phyloP scores from a whole-genome alignment of 2,113 vertebrate genomes.

The Lamprotornis superbus region DNA sequence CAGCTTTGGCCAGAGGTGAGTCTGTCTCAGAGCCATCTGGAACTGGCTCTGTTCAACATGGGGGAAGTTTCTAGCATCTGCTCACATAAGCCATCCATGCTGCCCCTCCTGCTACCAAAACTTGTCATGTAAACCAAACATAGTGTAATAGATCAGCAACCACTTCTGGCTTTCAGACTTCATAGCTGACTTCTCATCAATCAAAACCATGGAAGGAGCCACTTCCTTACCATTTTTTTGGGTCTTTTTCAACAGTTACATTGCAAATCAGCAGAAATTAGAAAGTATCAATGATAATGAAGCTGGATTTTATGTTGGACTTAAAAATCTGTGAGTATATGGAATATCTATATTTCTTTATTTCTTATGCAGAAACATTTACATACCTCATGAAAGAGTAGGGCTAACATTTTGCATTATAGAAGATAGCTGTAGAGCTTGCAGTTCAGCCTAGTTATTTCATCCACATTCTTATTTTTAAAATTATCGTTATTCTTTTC shows the following conservation, averaged over 20 bases:
- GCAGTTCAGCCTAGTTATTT: background rate
- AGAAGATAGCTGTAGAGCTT: background rate
- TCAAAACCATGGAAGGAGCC: background rate
- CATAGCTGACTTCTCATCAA: background rate
- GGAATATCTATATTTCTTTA: background rate
- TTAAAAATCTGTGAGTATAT: background rate
- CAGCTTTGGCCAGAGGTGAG: background rate
- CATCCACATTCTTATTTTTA: background rate
- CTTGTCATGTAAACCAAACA: background rate
- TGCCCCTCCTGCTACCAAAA: background rate
- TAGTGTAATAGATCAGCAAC: background rate
- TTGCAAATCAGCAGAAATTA: background rate
- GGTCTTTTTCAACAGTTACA: background rate
- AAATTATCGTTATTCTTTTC: background rate
- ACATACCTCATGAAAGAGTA: background rate
- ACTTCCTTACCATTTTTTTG: background rate
- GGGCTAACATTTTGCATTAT: background rate
- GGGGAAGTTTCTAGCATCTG: background rate
- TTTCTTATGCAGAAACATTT: background rate
- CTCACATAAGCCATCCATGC: background rate
- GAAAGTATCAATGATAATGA: background rate
- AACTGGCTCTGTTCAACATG: background rate
- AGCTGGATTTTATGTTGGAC: background rate
- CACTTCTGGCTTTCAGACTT: background rate
- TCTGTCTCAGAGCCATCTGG: background rate